Evolutionary conservation across 2,888 invertebrate species (phyloP).

Genomic region (Hipparchia sbordonii): DNA sequence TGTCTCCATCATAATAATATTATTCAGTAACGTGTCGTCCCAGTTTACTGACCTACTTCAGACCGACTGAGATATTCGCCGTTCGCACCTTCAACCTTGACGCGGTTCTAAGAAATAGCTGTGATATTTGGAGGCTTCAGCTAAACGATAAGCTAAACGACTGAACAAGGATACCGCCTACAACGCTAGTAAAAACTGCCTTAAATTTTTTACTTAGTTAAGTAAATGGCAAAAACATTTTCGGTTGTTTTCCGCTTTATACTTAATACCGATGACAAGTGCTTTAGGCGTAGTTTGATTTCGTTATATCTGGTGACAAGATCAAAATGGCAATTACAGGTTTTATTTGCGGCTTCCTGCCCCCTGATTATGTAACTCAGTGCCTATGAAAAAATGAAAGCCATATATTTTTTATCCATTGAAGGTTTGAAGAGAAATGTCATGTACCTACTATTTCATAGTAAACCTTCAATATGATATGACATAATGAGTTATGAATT

Average conservation of each 20-base stretch:
- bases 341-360: no score
- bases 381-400: no score
- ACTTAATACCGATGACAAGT: not conserved
- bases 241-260: not conserved
- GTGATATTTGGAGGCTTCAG: conserved; percentile 35
- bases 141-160: conserved; percentile 33
- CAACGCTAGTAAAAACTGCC: conserved; percentile 14
- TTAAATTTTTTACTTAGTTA: not conserved
- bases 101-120: conserved; percentile 55
- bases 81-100: conserved; percentile 58
- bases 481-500: not conserved
- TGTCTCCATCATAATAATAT: conserved; percentile 35
- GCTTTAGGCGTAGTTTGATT: not conserved
- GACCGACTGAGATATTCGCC: conserved; percentile 44
- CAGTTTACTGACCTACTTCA: conserved; percentile 62
- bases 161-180: conserved; percentile 20
- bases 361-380: no score
- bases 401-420: no score
- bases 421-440: no score
- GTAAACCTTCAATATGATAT: no score
- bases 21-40: conserved; percentile 57
- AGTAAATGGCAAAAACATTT: not conserved
- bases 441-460: no score
- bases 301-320: not conserved
- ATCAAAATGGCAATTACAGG: not conserved